A percentile compares a stretch with the other conserved stretches of the same genome.
These are phyloP conservation scores for Puma concolor DNA, from an alignment of 2,113 vertebrate genomes.

Conservation along the genomic window DNA sequence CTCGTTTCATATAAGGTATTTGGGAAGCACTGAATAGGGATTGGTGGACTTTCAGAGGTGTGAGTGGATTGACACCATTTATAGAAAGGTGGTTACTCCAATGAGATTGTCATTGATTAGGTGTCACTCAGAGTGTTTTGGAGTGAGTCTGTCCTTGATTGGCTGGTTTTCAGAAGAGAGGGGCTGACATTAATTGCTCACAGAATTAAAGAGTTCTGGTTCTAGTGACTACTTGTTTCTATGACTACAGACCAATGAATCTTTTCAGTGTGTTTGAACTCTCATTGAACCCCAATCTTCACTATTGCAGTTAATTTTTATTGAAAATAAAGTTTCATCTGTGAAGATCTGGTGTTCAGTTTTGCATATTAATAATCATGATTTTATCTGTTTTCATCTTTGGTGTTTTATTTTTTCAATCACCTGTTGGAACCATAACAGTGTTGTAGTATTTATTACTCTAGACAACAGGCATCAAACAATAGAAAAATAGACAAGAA, in stretches of 20 bases:
- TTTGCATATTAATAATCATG: background rate
- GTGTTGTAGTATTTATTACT: background rate
- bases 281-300: background rate
- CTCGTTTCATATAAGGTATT: background rate
- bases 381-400: background rate
- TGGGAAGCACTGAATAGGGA: background rate
- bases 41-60: background rate
- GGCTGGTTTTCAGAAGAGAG: background rate
- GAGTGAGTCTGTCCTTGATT: background rate
- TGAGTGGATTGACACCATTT: background rate
- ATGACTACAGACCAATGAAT: background rate
- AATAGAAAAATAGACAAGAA: background rate
- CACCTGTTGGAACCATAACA: background rate
- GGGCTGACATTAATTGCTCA: background rate
- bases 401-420: background rate
- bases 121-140: background rate
- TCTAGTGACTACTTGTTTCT: background rate
- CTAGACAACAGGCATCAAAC: background rate
- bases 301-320: background rate
- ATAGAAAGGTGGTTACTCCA: background rate
- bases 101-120: background rate
- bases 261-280: background rate
- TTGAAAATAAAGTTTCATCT: background rate
- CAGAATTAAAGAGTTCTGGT: background rate
- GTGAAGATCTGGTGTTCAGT: background rate